Conservation (phyloP, 2,797 vertebrate genomes). For the Microtus obscurus region DNA sequence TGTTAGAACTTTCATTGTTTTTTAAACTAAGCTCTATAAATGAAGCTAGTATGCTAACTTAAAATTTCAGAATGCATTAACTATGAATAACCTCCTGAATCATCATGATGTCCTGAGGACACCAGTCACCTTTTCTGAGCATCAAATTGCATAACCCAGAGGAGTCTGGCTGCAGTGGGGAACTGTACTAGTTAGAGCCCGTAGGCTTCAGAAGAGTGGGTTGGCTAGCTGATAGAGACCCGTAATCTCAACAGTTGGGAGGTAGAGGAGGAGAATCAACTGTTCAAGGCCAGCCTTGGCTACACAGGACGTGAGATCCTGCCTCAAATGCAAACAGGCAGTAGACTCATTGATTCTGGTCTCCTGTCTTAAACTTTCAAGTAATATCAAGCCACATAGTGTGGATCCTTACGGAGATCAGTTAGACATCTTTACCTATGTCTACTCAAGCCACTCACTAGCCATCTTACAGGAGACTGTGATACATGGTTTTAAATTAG, state of each 20-base stretch:
- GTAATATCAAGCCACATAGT: not conserved
- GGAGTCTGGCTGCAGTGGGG: not conserved
- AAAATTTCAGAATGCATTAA: not conserved
- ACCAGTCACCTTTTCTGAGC: slow-evolving; percentile 13
- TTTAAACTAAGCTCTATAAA: not conserved
- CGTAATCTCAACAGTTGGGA: not conserved
- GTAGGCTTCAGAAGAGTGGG: not conserved
- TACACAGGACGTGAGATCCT: not conserved
- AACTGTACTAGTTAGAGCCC: not conserved
- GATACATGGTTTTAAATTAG: not conserved
- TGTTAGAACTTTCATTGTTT: slow-evolving; percentile 1
- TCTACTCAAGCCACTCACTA: not conserved
- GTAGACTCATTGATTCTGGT: not conserved
- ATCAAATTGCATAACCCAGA: not conserved
- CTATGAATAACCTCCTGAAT: not conserved
- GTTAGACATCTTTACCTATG: not conserved
- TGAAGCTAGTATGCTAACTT: slow-evolving; percentile 12
- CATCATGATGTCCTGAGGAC: not conserved
- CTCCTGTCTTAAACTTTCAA: slow-evolving; percentile 39
- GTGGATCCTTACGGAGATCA: not conserved
- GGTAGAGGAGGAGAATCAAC: not conserved
- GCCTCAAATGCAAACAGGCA: not conserved
- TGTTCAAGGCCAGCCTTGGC: not conserved
- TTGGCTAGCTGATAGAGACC: not conserved
- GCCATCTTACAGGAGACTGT: not conserved